Evolutionary conservation across 1,140 invertebrate species (phyloP), one percentile per base, ranked within the genome.

Genomic region (Cherax quadricarinatus): DNA sequence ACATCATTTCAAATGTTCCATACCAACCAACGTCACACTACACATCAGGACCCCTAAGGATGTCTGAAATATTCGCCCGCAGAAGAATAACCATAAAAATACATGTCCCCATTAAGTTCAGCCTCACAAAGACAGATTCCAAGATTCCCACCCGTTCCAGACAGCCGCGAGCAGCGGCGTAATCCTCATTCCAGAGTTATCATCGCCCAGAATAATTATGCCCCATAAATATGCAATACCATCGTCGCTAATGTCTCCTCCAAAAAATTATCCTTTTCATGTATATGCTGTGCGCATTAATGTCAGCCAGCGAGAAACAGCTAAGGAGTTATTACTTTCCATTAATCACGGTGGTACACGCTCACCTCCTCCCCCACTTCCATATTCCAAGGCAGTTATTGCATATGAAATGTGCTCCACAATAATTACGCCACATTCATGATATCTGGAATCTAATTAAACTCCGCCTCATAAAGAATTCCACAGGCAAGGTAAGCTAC

Each of bases 391-490:
- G 90, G 90, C 90, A 91, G 90, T 91, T 91, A 91, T 91, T 91
- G 90, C 90, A 91, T 91, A 91, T 91, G 90, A 91, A 91, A 91
- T 91, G 90, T 91, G 86, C 90, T 86, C 90, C 83, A 86, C 66
- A 86, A 91, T 91, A 91, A 91, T 91, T 91, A 91, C 90, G 85
- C 90, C 90, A 91, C 90, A 91, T 91, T 91, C 90, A 91, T 91
- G 90, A 91, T 91, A 91, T 91, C 90, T 91, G 90, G 85, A 91
- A 91, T 91, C 90, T 91, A 91, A 91, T 91, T 91, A 91, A 91
- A 91, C 90, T 91, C 83, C 83, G 73, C 75, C 90, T 86, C 90
- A 91, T 91, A 91, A 91, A 91, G 90, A 91, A 91, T 91, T 91
- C 90, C 90, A 80, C 90, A 70, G 90, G 90, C 90, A 91, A 91